phyloP scores from a whole-genome alignment of 2,888 invertebrate genomes.

The Aromia moschata region DNA sequence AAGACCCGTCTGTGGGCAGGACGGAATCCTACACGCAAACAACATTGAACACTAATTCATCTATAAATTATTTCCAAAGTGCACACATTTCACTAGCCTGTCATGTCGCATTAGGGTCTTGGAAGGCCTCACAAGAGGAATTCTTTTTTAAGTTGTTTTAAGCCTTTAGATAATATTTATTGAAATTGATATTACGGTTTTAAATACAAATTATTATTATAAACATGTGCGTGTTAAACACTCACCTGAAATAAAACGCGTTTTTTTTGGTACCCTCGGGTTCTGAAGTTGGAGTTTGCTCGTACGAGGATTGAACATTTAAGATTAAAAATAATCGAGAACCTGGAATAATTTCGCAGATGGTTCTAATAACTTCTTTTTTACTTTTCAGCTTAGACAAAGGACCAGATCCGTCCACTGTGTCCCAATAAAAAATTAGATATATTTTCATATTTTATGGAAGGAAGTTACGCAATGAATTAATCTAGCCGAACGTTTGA shows the following conservation, averaged over 20 bases:
- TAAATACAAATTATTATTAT: constrained; percentile 2
- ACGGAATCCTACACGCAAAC: constrained; percentile 34
- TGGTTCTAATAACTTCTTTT: neutral
- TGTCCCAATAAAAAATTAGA: too few relatives aligned
- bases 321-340: constrained; percentile 1
- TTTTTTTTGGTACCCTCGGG: neutral
- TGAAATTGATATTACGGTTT: constrained; percentile 20
- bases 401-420: too few relatives aligned
- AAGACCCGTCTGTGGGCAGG: constrained; percentile 36
- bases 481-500: too few relatives aligned
- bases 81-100: constrained; percentile 22
- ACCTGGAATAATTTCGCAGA: neutral
- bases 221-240: constrained; percentile 20
- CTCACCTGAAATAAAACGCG: constrained; percentile 9
- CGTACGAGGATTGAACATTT: neutral
- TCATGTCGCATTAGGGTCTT: constrained; percentile 16
- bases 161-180: too few relatives aligned
- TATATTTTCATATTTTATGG: too few relatives aligned
- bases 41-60: constrained; percentile 42
- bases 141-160: too few relatives aligned
- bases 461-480: too few relatives aligned
- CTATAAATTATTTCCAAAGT: constrained; percentile 37
- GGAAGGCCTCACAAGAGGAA: constrained; percentile 18
- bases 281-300: neutral
- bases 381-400: too few relatives aligned